phyloP scores from a whole-genome alignment of 1,140 invertebrate species.

The Harpegnathos saltator region DNA sequence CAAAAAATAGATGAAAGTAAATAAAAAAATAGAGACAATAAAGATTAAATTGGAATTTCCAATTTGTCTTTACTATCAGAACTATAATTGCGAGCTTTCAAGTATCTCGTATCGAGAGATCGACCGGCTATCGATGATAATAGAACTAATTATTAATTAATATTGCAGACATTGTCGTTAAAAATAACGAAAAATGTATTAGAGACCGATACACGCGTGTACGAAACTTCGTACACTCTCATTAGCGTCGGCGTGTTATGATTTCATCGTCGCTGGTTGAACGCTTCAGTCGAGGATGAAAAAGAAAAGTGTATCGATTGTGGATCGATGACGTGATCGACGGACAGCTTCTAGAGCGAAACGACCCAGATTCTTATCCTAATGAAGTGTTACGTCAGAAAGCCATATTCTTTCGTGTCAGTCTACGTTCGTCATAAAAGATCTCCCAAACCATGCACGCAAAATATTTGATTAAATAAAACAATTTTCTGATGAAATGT shows the following conservation, averaged over 20 bases:
- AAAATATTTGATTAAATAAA: too few species aligned
- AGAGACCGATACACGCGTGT: neutral
- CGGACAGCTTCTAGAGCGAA: constrained; percentile 58
- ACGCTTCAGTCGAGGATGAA: neutral
- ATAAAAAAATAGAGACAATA: too few species aligned
- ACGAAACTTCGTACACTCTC: neutral
- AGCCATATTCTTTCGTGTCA: constrained; percentile 31
- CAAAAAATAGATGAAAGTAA: too few species aligned
- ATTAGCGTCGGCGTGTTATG: neutral
- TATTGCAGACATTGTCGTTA: too few species aligned
- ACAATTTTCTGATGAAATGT: too few species aligned
- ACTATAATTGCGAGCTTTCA: too few species aligned
- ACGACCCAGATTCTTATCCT: constrained; percentile 65
- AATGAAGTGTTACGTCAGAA: constrained; percentile 64
- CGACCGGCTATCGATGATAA: too few species aligned
- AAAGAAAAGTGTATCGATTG: constrained; percentile 37
- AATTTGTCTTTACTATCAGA: too few species aligned
- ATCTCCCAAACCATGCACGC: constrained; percentile 1
- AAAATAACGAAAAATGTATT: too few species aligned
- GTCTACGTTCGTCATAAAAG: neutral
- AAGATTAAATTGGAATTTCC: too few species aligned
- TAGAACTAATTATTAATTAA: too few species aligned
- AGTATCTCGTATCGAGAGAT: too few species aligned
- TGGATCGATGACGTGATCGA: constrained; percentile 55
- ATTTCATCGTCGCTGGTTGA: constrained; percentile 10